Base-by-base conservation (phyloP, 1,140 invertebrate genomes). In the Tetramorium alpestre region DNA sequence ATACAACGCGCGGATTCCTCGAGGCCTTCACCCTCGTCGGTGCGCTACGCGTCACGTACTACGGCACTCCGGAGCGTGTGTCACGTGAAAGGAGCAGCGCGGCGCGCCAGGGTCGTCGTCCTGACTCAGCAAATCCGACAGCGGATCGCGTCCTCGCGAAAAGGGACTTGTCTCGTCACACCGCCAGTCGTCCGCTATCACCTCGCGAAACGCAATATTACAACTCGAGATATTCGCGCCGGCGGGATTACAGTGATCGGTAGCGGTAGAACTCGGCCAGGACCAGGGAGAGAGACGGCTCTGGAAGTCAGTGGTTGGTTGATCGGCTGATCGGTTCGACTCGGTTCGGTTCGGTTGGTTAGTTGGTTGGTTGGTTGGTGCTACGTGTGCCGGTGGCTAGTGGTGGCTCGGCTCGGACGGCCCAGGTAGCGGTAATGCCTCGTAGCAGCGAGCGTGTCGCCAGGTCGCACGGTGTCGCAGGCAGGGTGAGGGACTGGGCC, bases 341-440 rank as follows among this genome's bases (percentile, higher is more conserved):
- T 33, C 16, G 62, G 16, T n/a, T 49, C 70, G 70, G 51, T 73
- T 38, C 16, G 60, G 25, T 33, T 25, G 75, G 62, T 64, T 13
- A 28, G 28, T 28, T 41, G 11, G 1, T 88, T 47, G 56, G 82
- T 89, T 41, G 70, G 49, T 82, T 78, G 65, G 77, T 87, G 88
- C 72, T 67, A 56, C 81, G 84, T 87, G 89, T 86, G 76, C 56
- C 73, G 84, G 87, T 87, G 88, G 89, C 72, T 75, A 44, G 41
- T 90, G 56, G 70, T 87, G 67, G 80, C 54, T 77, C 80, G 65
- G 70, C 58, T 70, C 73, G 58, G 47, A 76, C 80, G 76, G 33
- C 28, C 51, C 60, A 90, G 78, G 64, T 90, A 67, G 90, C 82
- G 89, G 90, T 90, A 85, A 91, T 91, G 90, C 89, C 90, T 91